These are phyloP conservation scores for Pharmacophagus antenor DNA, from an alignment of 2,888 invertebrate genomes.

Conservation along the genomic window DNA sequence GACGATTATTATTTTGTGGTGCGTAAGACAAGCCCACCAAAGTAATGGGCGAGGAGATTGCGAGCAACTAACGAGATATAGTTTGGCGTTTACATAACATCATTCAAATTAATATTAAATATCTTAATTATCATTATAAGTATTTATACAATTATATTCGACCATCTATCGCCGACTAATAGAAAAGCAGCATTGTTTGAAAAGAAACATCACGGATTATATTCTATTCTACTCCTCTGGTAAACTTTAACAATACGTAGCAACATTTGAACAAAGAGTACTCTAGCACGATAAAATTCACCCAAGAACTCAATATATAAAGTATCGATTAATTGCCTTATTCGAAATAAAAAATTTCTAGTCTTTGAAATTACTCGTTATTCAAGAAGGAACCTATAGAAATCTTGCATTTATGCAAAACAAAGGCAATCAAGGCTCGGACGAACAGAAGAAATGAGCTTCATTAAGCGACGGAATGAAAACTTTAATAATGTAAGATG, in stretches of 20 bases:
- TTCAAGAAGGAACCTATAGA: constrained; percentile 75
- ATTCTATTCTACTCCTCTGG: too few species aligned
- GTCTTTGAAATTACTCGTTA: constrained; percentile 71
- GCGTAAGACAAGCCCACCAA: constrained; percentile 74
- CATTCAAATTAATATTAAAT: constrained; percentile 1
- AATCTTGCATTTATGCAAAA: constrained; percentile 81
- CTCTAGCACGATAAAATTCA: background rate
- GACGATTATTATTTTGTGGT: constrained; percentile 81
- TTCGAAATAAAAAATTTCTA: constrained; percentile 65
- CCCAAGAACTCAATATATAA: constrained; percentile 37
- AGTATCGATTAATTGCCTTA: constrained; percentile 65
- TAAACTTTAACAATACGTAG: background rate
- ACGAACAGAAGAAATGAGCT: constrained; percentile 81
- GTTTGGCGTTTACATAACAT: constrained; percentile 7
- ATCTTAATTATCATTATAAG: constrained; percentile 13
- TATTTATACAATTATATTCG: too few species aligned
- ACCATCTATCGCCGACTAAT: too few species aligned
- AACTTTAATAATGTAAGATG: constrained; percentile 82
- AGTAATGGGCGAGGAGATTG: constrained; percentile 62
- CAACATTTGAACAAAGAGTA: background rate
- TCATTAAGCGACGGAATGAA: constrained; percentile 80
- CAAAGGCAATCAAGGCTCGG: constrained; percentile 79
- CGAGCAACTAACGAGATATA: constrained; percentile 32
- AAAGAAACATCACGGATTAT: too few species aligned
- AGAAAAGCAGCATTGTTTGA: too few species aligned